Conservation (phyloP, 2,888 invertebrate species). For the Ormyrus thymus region DNA sequence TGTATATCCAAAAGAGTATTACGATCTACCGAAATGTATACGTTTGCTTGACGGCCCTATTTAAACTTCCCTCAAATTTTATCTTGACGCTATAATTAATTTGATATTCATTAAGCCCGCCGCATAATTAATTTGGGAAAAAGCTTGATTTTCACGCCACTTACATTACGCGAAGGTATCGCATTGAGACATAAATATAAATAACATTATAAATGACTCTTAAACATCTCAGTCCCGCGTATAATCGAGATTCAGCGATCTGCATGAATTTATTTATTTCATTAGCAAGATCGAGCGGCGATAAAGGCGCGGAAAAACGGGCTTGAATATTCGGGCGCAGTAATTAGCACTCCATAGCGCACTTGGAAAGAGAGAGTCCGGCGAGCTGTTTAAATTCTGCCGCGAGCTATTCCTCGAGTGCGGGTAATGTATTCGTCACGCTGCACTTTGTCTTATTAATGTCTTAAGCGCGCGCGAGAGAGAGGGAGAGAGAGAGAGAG, state of each 20-base stretch:
- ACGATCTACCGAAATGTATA: too few relatives aligned
- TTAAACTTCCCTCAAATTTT: too few relatives aligned
- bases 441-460: conserved; percentile 67
- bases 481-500: conserved; percentile 1
- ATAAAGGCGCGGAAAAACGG: conserved; percentile 36
- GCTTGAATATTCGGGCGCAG: conserved; percentile 31
- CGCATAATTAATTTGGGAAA: too few relatives aligned
- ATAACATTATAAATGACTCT: too few relatives aligned
- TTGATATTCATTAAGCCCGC: too few relatives aligned
- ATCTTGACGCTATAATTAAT: too few relatives aligned
- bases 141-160: too few relatives aligned
- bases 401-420: conserved; percentile 50
- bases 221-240: too few relatives aligned
- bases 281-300: conserved; percentile 35
- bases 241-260: not conserved
- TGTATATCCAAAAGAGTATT: too few relatives aligned
- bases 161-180: too few relatives aligned
- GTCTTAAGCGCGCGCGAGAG: conserved; percentile 60
- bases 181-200: too few relatives aligned
- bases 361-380: not conserved
- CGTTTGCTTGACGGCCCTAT: too few relatives aligned
- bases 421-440: conserved; percentile 65
- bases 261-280: conserved; percentile 47
- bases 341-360: conserved; percentile 24
- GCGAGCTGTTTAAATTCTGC: conserved; percentile 9